These are phyloP conservation scores for Tapirus terrestris DNA, from an alignment of 2,113 vertebrate genomes.

Conservation along the genomic window DNA sequence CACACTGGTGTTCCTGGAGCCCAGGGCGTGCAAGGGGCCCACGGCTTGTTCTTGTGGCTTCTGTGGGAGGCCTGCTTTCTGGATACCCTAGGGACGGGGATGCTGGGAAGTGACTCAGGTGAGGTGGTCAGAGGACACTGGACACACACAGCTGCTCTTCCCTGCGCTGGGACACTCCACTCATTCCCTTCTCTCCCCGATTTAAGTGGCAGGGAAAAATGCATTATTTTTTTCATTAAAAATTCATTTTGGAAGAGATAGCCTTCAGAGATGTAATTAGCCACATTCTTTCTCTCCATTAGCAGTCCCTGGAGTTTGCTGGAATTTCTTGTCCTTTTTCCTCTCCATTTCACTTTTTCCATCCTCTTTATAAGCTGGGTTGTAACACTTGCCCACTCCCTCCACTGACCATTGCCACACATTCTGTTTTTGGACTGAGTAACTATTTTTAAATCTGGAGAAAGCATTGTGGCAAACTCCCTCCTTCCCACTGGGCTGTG, in stretches of 20 bases:
- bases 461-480: neutral
- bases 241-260: conserved; percentile 77
- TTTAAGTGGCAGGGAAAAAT: conserved; percentile 69
- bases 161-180: neutral
- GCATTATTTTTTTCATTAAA: conserved; percentile 80
- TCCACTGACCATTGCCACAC: neutral
- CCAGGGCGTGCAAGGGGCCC: rapidly evolving
- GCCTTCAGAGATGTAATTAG: conserved; percentile 78
- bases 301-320: conserved; percentile 73
- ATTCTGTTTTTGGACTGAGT: neutral
- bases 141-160: neutral
- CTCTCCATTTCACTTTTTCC: conserved; percentile 71
- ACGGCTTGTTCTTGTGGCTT: neutral
- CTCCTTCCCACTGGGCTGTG: neutral
- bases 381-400: neutral
- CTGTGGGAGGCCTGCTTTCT: neutral
- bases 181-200: neutral
- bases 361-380: neutral
- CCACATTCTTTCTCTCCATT: conserved; percentile 73
- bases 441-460: neutral
- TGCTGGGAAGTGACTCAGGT: neutral
- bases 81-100: neutral
- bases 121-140: neutral
- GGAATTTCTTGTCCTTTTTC: conserved; percentile 65
- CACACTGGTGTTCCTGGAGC: neutral